Evolutionary conservation across 2,888 invertebrate genomes (phyloP).

Genomic region (Leptarthrus brevirostris): DNA sequence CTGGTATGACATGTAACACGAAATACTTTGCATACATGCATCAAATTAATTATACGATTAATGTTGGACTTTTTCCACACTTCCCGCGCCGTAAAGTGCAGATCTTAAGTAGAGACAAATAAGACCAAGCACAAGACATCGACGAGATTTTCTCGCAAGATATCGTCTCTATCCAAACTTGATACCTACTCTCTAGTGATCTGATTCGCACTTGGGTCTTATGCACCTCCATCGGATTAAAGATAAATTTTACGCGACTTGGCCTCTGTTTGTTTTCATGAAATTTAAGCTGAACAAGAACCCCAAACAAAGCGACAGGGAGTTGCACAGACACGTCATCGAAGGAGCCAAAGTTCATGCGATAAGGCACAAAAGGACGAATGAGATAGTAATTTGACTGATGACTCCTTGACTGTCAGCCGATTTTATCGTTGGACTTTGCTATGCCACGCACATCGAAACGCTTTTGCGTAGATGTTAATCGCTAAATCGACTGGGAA

Average conservation of each 20-base stretch:
- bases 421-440: constrained; percentile 33
- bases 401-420: constrained; percentile 35
- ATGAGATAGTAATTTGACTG: constrained; percentile 43
- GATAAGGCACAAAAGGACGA: constrained; percentile 42
- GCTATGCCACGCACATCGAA: constrained; percentile 45
- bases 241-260: constrained; percentile 43
- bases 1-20: constrained; percentile 59
- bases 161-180: constrained; percentile 44
- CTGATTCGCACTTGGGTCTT: constrained; percentile 45
- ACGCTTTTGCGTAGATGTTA: constrained; percentile 35
- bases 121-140: constrained; percentile 42
- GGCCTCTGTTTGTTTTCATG: constrained; percentile 13
- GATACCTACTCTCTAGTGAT: constrained; percentile 31
- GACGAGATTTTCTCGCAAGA: constrained; percentile 25
- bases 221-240: constrained; percentile 32
- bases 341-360: constrained; percentile 27
- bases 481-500: constrained; percentile 34
- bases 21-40: constrained; percentile 64
- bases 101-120: constrained; percentile 44
- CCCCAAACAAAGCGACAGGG: neutral
- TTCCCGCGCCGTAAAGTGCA: neutral
- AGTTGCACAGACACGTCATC: neutral
- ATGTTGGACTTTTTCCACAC: constrained; percentile 57
- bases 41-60: constrained; percentile 69
- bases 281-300: constrained; percentile 19